Evolutionary conservation across 2,113 vertebrate genomes (phyloP).

Genomic region (Odobenus rosmarus): DNA sequence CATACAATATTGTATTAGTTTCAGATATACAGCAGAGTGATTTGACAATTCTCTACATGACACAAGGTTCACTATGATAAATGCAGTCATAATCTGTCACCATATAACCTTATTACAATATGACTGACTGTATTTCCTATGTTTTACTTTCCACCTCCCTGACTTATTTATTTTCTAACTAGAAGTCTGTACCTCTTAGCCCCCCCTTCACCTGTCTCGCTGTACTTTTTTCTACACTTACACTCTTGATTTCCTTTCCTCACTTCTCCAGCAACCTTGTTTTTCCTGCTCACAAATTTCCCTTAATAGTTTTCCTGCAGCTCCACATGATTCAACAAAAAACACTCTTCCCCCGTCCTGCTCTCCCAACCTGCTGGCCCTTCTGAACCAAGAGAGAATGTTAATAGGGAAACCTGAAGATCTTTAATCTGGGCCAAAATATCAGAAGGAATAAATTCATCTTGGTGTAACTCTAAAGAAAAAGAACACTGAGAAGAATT

Average conservation of each 20-base stretch:
- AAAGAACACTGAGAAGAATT: background rate
- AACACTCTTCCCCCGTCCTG: background rate
- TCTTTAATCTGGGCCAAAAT: conserved; percentile 37
- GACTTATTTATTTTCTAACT: background rate
- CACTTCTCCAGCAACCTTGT: background rate
- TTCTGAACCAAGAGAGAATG: conserved; percentile 11
- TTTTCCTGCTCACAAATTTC: conserved; percentile 25
- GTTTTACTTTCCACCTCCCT: background rate
- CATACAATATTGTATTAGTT: background rate
- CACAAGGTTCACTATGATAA: background rate
- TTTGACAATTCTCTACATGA: background rate
- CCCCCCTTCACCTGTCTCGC: background rate
- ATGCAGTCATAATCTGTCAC: background rate
- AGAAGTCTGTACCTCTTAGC: background rate
- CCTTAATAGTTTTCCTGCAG: background rate
- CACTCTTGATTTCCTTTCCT: background rate
- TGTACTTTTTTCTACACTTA: background rate
- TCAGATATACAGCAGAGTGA: background rate
- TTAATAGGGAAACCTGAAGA: conserved; percentile 44
- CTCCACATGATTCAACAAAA: background rate
- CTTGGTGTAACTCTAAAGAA: background rate
- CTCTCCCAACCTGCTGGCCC: background rate
- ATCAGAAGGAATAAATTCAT: conserved; percentile 55
- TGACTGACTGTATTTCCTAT: background rate
- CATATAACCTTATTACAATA: background rate